Percentiles rank a stretch among this genome's conserved stretches.
Evolutionary conservation across 2,797 vertebrate species (phyloP).

Genomic region (Helicolenus hilgendorfi): DNA sequence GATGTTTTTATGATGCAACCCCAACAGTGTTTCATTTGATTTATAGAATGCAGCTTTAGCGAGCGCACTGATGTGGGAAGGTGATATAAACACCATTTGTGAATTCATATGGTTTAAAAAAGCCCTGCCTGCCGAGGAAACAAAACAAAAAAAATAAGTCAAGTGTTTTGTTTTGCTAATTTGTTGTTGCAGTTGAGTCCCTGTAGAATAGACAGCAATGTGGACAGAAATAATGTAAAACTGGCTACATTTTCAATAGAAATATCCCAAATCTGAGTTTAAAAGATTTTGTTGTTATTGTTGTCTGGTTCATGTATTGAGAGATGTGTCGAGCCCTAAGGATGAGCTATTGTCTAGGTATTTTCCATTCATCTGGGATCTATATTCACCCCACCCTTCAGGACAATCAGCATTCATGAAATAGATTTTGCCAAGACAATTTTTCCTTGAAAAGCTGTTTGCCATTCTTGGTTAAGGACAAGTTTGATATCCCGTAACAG

Average conservation of each 20-base stretch:
- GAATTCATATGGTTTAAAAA: slow-evolving; percentile 44
- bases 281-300: slow-evolving; percentile 43
- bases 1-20: slow-evolving; percentile 46
- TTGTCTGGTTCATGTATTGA: slow-evolving; percentile 55
- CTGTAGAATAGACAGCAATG: slow-evolving; percentile 12
- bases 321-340: slow-evolving; percentile 40
- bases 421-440: slow-evolving; percentile 1
- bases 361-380: slow-evolving; percentile 48
- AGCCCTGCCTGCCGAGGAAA: slow-evolving; percentile 6
- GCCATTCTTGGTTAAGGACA: slow-evolving; percentile 12
- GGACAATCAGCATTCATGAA: slow-evolving; percentile 19
- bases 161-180: slow-evolving; percentile 60
- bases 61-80: slow-evolving; percentile 35
- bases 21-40: slow-evolving; percentile 54
- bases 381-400: slow-evolving; percentile 17
- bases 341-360: slow-evolving; percentile 45
- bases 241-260: slow-evolving; percentile 25
- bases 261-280: slow-evolving; percentile 40
- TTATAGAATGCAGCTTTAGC: slow-evolving; percentile 52
- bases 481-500: background rate
- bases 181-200: slow-evolving; percentile 23
- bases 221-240: slow-evolving; percentile 24
- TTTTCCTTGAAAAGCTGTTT: slow-evolving; percentile 32
- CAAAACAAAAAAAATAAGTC: slow-evolving; percentile 5
- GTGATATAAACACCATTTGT: slow-evolving; percentile 54